These are phyloP conservation scores for Onthophagus taurus DNA, from an alignment of 1,140 invertebrate species.

Conservation along the genomic window DNA sequence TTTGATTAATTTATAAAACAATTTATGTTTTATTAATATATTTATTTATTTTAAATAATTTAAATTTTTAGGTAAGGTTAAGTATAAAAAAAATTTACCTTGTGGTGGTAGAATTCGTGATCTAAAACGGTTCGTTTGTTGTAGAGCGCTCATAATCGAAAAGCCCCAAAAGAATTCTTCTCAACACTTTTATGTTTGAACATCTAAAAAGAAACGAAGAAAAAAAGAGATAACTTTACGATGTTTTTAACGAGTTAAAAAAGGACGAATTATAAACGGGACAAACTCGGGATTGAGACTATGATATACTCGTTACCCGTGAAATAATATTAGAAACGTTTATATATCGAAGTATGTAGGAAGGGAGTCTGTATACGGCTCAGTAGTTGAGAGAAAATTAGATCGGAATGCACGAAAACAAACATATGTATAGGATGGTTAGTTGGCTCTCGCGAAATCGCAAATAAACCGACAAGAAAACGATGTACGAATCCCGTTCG, in stretches of 20 bases:
- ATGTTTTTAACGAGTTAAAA: neutral
- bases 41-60: too few species aligned
- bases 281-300: too few species aligned
- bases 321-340: neutral
- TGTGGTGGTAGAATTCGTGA: constrained; percentile 8
- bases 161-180: neutral
- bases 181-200: constrained; percentile 17
- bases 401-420: constrained; percentile 17
- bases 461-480: neutral
- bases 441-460: constrained; percentile 1
- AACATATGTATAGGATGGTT: constrained; percentile 1
- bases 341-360: neutral
- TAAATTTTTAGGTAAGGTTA: too few species aligned
- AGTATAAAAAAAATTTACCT: constrained; percentile 16
- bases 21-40: too few species aligned
- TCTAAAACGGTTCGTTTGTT: constrained; percentile 15
- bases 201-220: constrained; percentile 14
- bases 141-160: constrained; percentile 14
- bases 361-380: too few species aligned
- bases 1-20: too few species aligned
- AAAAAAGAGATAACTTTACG: neutral
- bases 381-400: constrained; percentile 11
- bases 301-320: too few species aligned
- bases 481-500: constrained; percentile 3
- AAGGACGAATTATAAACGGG: neutral